Percentiles rank a stretch among this genome's conserved stretches.
phyloP scores from a whole-genome alignment of 2,888 invertebrate genomes.

The Keiferia lycopersicella region DNA sequence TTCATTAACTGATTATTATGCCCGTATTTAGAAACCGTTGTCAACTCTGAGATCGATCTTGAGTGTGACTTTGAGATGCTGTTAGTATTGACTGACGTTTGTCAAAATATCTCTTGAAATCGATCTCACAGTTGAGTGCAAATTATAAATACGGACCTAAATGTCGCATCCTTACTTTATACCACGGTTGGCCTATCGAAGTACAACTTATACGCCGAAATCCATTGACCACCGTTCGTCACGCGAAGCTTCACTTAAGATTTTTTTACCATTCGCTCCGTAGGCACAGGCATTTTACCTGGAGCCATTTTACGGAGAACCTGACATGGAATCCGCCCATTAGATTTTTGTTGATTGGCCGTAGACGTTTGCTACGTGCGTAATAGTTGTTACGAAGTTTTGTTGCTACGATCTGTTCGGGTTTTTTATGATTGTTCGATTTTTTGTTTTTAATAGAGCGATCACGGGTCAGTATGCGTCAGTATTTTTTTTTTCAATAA shows the following conservation, averaged over 20 bases:
- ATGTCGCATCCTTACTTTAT: neutral
- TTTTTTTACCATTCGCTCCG: slow-evolving; percentile 61
- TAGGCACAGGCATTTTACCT: slow-evolving; percentile 37
- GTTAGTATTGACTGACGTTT: too few species aligned
- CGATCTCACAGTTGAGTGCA: too few species aligned
- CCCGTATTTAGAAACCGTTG: too few species aligned
- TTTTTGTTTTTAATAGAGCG: neutral
- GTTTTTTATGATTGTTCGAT: neutral
- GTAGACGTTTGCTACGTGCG: slow-evolving; percentile 49
- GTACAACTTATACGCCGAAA: slow-evolving; percentile 19
- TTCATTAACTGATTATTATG: too few species aligned
- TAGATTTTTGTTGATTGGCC: slow-evolving; percentile 68
- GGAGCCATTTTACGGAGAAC: slow-evolving; percentile 65
- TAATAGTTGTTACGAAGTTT: slow-evolving; percentile 33
- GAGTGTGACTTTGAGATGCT: too few species aligned
- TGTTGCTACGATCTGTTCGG: neutral
- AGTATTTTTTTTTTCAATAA: too few species aligned
- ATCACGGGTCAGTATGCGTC: too few species aligned
- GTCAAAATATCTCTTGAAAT: too few species aligned
- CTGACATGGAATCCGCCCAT: slow-evolving; percentile 76
- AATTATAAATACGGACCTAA: too few species aligned
- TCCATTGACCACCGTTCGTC: slow-evolving; percentile 66
- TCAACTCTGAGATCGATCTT: too few species aligned
- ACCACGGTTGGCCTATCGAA: slow-evolving; percentile 19
- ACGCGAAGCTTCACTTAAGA: slow-evolving; percentile 75